Evolutionary conservation across 2,113 vertebrate species (phyloP).

Genomic region (Junco hyemalis): DNA sequence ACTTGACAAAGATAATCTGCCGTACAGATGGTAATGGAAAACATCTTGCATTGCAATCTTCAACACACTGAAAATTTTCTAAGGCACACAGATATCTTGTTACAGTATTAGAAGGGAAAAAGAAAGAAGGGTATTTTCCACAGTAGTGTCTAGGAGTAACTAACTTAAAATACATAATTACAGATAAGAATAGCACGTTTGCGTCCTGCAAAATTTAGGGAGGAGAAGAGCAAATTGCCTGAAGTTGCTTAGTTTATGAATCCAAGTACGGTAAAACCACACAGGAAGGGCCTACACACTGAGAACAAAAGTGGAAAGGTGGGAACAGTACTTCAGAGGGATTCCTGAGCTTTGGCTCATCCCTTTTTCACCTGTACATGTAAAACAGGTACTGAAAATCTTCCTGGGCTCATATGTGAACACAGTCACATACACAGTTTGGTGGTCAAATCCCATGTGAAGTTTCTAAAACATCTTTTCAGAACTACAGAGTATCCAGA

Average conservation of each 20-base stretch:
- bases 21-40: no score
- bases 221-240: background rate
- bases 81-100: fast-evolving
- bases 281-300: background rate
- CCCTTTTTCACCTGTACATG: background rate
- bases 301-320: background rate
- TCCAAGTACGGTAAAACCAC: background rate
- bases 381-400: background rate
- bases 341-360: background rate
- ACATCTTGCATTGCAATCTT: no score
- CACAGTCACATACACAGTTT: background rate
- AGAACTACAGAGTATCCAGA: background rate
- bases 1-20: no score
- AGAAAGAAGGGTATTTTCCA: background rate
- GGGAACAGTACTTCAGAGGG: background rate
- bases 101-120: fast-evolving
- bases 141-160: background rate
- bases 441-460: background rate
- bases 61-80: background rate
- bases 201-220: background rate
- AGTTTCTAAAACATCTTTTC: background rate
- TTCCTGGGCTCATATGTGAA: background rate
- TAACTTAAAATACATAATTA: background rate
- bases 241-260: background rate
- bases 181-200: background rate